phyloP scores from a whole-genome alignment of 1,140 invertebrate species.

The Pogonus chalceus region DNA sequence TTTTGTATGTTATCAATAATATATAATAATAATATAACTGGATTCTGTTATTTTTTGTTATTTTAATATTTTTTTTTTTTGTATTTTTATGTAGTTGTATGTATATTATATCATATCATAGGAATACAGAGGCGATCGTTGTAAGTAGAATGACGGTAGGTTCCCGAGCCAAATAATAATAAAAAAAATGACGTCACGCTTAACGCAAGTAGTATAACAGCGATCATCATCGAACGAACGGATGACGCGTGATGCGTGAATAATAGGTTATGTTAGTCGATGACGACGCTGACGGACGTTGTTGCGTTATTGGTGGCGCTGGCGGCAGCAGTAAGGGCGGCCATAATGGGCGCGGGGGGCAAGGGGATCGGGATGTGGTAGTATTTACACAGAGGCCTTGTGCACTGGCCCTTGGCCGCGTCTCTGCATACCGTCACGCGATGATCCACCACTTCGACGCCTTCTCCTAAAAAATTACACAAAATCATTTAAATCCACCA shows the following conservation, averaged over 20 bases:
- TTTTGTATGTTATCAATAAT: too few species aligned
- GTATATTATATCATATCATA: not conserved
- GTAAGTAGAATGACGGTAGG: not conserved
- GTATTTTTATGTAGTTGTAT: not conserved
- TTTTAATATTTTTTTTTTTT: slow-evolving; percentile 3
- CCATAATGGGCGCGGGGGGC: slow-evolving; percentile 60
- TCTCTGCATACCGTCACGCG: slow-evolving; percentile 90
- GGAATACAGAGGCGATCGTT: slow-evolving; percentile 9
- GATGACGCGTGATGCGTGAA: not conserved
- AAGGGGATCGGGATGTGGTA: slow-evolving; percentile 81
- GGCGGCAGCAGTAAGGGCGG: slow-evolving; percentile 40
- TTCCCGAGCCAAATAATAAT: too few species aligned
- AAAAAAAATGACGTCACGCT: too few species aligned
- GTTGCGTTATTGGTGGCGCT: slow-evolving; percentile 33
- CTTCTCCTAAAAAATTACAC: slow-evolving; percentile 72
- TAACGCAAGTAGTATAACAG: too few species aligned
- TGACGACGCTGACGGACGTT: not conserved
- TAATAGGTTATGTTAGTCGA: not conserved
- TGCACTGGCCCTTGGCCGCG: slow-evolving; percentile 82
- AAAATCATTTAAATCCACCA: too few species aligned
- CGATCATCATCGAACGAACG: too few species aligned
- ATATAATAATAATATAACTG: not conserved
- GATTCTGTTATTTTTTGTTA: not conserved
- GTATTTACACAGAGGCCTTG: slow-evolving; percentile 85
- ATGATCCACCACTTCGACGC: slow-evolving; percentile 85